These are phyloP conservation scores for Anagyrus pseudococci DNA, from an alignment of 2,888 invertebrate genomes.

Conservation along the genomic window DNA sequence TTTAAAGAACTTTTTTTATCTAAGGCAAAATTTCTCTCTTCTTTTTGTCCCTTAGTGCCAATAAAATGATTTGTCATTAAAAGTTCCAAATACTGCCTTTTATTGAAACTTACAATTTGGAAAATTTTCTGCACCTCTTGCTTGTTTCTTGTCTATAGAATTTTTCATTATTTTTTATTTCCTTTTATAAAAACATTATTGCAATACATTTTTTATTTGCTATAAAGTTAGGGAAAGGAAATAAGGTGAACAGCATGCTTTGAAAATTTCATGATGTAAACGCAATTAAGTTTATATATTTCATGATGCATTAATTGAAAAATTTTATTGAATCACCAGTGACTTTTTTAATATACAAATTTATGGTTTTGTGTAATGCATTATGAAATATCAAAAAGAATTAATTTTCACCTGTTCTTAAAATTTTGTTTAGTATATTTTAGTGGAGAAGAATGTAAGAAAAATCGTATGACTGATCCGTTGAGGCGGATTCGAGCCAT, in stretches of 20 bases:
- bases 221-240: constrained; percentile 7
- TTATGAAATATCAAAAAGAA: too few species aligned
- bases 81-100: constrained; percentile 30
- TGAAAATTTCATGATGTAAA: constrained; percentile 4
- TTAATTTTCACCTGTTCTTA: too few species aligned
- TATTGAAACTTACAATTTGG: constrained; percentile 36
- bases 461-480: constrained; percentile 28
- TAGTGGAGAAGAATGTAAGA: constrained; percentile 8
- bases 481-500: constrained; percentile 29
- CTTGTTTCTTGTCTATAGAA: constrained; percentile 34
- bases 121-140: constrained; percentile 33
- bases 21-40: constrained; percentile 40
- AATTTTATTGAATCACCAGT: too few species aligned
- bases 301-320: constrained; percentile 19
- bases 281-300: not conserved
- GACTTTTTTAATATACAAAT: too few species aligned
- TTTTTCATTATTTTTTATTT: constrained; percentile 39
- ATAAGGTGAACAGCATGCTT: constrained; percentile 18
- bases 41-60: constrained; percentile 34
- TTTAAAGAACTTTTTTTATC: constrained; percentile 1
- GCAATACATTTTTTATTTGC: constrained; percentile 13
- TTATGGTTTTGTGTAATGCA: too few species aligned
- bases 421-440: too few species aligned
- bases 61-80: constrained; percentile 27
- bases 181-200: constrained; percentile 7